Evolutionary conservation across 2,888 invertebrate genomes (phyloP).

Genomic region (Ptychoptera contaminata): DNA sequence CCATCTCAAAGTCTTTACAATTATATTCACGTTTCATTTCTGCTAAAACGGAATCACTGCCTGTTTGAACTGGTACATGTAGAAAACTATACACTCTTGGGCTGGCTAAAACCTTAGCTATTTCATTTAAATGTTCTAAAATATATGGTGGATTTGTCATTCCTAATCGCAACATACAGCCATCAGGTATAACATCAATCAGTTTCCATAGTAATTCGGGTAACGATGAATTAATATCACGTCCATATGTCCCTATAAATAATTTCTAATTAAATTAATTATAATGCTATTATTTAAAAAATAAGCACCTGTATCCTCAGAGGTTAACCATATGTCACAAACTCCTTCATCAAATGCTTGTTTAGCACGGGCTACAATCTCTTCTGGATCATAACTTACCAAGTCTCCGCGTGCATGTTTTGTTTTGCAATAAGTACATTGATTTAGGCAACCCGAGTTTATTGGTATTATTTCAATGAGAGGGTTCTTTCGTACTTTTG

Average conservation of each 20-base stretch:
- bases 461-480: conserved; percentile 94
- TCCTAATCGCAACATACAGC: conserved; percentile 73
- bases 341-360: conserved; percentile 87
- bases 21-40: conserved; percentile 97
- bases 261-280: conserved; percentile 23
- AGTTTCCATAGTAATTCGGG: conserved; percentile 74
- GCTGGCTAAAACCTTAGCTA: conserved; percentile 72
- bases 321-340: conserved; percentile 93
- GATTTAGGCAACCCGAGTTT: conserved; percentile 92
- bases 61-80: conserved; percentile 95
- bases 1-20: conserved; percentile 71
- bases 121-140: conserved; percentile 79
- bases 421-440: conserved; percentile 98
- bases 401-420: conserved; percentile 93
- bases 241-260: conserved; percentile 58
- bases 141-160: conserved; percentile 99
- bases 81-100: conserved; percentile 88
- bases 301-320: conserved; percentile 78
- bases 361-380: conserved; percentile 72
- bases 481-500: conserved; percentile 91
- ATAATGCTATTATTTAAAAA: not conserved
- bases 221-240: conserved; percentile 78
- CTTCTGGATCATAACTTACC: conserved; percentile 82
- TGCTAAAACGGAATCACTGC: conserved; percentile 82
- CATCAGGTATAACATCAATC: conserved; percentile 45